Evolutionary conservation across 2,797 vertebrate species (phyloP).

Genomic region (Mus caroli): DNA sequence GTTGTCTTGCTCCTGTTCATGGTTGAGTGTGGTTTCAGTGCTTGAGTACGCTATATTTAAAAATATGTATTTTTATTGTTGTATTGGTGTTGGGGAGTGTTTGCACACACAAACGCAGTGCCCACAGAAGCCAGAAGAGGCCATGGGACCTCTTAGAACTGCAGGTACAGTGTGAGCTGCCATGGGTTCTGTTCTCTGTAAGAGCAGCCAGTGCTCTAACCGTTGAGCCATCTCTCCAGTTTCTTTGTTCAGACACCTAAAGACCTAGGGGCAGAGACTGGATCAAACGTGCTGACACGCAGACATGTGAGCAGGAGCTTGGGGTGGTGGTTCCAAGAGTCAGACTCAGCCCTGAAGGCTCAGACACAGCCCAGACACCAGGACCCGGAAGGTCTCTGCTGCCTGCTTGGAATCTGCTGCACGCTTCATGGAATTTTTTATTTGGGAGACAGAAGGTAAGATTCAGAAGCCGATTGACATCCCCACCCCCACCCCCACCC

Average conservation of each 20-base stretch:
- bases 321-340: rapidly evolving
- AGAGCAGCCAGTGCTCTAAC: background rate
- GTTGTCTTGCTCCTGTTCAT: background rate
- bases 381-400: background rate
- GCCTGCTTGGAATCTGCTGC: background rate
- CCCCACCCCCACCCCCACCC: background rate
- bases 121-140: background rate
- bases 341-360: background rate
- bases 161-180: background rate
- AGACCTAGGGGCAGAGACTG: background rate
- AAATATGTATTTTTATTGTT: background rate
- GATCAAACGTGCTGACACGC: too few relatives aligned
- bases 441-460: background rate
- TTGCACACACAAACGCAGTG: background rate
- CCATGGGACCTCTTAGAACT: background rate
- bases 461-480: background rate
- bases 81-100: background rate
- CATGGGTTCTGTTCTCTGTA: background rate
- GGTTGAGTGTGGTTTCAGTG: background rate
- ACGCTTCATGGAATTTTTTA: background rate
- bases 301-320: background rate
- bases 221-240: background rate
- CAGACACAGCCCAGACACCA: background rate
- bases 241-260: background rate
- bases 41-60: background rate